Conservation (phyloP, 2,797 vertebrate genomes). For the Gymnoscopelus braueri region DNA sequence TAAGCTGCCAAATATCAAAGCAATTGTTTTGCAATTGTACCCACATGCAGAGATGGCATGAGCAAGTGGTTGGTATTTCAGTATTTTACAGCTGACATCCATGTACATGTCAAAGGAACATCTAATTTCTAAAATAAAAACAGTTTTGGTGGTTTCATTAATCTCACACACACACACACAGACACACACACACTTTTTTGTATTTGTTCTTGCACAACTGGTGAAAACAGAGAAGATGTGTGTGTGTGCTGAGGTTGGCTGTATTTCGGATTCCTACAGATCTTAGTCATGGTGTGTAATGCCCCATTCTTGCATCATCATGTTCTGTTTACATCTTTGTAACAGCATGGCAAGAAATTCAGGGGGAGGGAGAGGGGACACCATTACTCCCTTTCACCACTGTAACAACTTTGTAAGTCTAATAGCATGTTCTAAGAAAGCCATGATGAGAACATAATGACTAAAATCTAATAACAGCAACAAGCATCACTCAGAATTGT, state of each 20-base stretch:
- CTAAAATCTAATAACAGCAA: constrained; percentile 45
- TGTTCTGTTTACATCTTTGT: background rate
- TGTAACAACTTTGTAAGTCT: background rate
- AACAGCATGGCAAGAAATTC: background rate
- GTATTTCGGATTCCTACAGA: background rate
- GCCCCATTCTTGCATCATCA: background rate
- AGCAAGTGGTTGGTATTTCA: no score
- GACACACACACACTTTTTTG: no score
- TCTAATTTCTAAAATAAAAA: no score
- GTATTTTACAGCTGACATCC: no score
- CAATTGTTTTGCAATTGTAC: no score
- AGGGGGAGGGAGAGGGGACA: no score
- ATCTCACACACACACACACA: no score
- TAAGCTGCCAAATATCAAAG: no score
- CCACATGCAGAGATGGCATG: no score
- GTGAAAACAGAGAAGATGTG: background rate
- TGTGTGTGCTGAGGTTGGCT: background rate
- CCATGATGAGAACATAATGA: constrained; percentile 12
- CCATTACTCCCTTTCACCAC: background rate
- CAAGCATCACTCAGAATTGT: constrained; percentile 30
- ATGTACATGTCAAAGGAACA: no score
- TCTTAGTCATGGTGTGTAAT: background rate
- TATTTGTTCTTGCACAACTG: background rate
- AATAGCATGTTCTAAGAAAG: background rate
- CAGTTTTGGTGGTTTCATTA: no score